Percentiles rank a stretch among this genome's conserved stretches.
Conservation (phyloP, 1,140 invertebrate species). For the Trichonephila clavata region DNA sequence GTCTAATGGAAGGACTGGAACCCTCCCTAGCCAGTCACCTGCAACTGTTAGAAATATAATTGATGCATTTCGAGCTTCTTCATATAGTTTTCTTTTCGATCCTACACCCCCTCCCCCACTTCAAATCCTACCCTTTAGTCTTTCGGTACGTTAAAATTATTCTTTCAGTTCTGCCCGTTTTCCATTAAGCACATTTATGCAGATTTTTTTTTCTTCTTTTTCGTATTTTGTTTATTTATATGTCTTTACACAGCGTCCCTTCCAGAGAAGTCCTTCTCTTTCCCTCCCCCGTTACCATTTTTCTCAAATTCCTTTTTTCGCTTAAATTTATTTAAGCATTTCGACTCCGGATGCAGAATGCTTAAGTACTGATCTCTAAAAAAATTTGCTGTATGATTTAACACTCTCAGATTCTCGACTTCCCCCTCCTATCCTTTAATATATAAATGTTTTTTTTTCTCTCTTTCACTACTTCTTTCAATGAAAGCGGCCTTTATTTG, state of each 20-base stretch:
- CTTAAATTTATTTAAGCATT: constrained; percentile 69
- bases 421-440: background rate
- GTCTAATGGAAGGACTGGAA: constrained; percentile 71
- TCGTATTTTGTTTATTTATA: constrained; percentile 75
- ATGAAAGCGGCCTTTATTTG: constrained; percentile 67
- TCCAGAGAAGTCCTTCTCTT: constrained; percentile 43
- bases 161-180: constrained; percentile 65
- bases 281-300: constrained; percentile 14
- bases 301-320: constrained; percentile 59
- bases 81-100: constrained; percentile 51
- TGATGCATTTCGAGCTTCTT: constrained; percentile 73
- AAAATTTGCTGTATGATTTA: constrained; percentile 65
- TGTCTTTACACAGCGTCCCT: constrained; percentile 70
- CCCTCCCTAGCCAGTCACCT: constrained; percentile 70
- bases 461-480: constrained; percentile 5
- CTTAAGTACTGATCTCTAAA: constrained; percentile 66
- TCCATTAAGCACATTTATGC: constrained; percentile 75
- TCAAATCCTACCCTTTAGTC: constrained; percentile 61
- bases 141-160: constrained; percentile 75
- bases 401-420: background rate
- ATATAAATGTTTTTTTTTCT: background rate
- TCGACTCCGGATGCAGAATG: constrained; percentile 60
- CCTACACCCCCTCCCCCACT: background rate
- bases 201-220: constrained; percentile 19
- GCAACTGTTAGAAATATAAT: constrained; percentile 76